Conservation (phyloP, 2,113 vertebrate genomes). For the Chloropsis cyanopogon region DNA sequence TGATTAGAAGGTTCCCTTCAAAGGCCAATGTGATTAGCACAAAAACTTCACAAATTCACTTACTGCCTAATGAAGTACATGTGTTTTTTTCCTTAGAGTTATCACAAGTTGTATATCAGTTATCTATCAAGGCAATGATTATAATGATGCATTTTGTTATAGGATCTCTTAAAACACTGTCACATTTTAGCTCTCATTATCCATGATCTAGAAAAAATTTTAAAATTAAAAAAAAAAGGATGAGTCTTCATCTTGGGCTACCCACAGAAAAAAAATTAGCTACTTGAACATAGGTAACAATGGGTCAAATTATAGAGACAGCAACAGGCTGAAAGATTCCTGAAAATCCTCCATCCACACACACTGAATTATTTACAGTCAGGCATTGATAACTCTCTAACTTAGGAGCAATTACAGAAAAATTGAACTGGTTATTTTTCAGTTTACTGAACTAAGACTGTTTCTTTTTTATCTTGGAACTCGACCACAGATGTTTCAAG, state of each 20-base stretch:
- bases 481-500: not conserved
- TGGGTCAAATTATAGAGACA: not conserved
- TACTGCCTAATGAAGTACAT: not conserved
- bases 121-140: not conserved
- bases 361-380: not conserved
- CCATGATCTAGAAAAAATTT: not conserved
- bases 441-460: not conserved
- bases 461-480: not conserved
- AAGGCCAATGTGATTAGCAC: conserved; percentile 32
- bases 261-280: not conserved
- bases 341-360: not conserved
- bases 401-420: not conserved
- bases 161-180: not conserved
- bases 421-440: not conserved
- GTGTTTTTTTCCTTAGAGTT: not conserved
- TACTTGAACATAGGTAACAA: not conserved
- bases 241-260: not conserved
- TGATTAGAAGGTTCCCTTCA: conserved; percentile 16
- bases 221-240: not conserved
- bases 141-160: not conserved
- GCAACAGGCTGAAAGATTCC: not conserved
- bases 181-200: not conserved
- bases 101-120: not conserved
- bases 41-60: conserved; percentile 15
- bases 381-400: not conserved